Evolutionary conservation across 2,797 vertebrate genomes (phyloP), one percentile per base, ranked within the genome.

Genomic region (Mus caroli): DNA sequence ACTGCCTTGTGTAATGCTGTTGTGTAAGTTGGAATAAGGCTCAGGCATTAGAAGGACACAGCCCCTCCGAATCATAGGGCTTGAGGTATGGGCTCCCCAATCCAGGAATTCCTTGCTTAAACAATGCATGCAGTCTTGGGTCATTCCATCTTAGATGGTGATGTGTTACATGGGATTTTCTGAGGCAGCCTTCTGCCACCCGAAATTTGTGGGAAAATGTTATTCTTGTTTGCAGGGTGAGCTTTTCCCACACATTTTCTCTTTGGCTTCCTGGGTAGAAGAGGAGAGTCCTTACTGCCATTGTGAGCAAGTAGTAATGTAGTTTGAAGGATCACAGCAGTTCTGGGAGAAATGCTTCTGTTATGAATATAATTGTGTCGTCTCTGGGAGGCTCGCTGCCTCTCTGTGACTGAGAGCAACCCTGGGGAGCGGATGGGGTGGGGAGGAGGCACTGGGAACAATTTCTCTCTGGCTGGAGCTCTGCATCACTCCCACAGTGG

Each of bases 211-310:
- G 37, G 67, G 40, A 93, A 94, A 54, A 69, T 17, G 60, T n/a
- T 79, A 37, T 92, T 94, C 94, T 96, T 92, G 58, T 93, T 88
- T 90, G 62, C 76, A 80, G 77, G 26, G 37, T 84, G 84, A 87
- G 84, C 52, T 78, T 91, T 88, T 69, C 71, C 83, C 90, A 76
- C 56, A 37, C 37, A 9, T 94, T 52, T 96, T 62, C 71, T 96
- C 75, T 76, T 89, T 60, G 83, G 83, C 50, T 78, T 84, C 60
- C 78, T 73, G 12, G 80, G 17, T 52, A 56, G 40, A 85, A 86
- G 58, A 90, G 37, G 64, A 83, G 52, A 54, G 34, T 31, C n/a
- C 26, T 78, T 76, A 50, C 43, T 56, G 40, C 22, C 85, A 12
- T 3, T 40, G 64, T 9, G 8, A 31, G 28, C 15, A 82, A 37